Evolutionary conservation across 2,113 vertebrate species (phyloP).

Genomic region (Elephantulus edwardii): DNA sequence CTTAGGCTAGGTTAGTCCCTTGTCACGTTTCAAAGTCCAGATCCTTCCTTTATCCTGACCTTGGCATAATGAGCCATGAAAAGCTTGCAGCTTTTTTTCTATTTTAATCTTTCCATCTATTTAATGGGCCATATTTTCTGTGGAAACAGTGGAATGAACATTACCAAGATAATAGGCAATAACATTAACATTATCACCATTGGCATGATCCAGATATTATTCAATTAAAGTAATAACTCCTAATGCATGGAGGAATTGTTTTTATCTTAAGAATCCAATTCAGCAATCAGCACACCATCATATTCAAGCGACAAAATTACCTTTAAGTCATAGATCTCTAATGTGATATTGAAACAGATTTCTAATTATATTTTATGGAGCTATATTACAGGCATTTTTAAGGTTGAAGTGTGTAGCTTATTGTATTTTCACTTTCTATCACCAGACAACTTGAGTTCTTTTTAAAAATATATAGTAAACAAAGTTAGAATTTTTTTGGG

Average conservation of each 20-base stretch:
- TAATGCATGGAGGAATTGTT: conserved; percentile 72
- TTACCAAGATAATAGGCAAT: conserved; percentile 69
- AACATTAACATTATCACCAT: conserved; percentile 61
- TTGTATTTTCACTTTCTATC: conserved; percentile 57
- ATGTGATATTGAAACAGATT: conserved; percentile 59
- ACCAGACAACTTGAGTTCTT: conserved; percentile 40
- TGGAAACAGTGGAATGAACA: conserved; percentile 50
- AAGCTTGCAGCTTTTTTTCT: conserved; percentile 27
- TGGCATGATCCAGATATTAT: conserved; percentile 61
- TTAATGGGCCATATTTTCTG: conserved; percentile 67
- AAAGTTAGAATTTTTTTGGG: conserved; percentile 17
- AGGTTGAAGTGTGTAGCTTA: conserved; percentile 52
- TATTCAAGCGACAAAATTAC: conserved; percentile 72
- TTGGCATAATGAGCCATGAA: conserved; percentile 61
- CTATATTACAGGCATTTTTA: conserved; percentile 44
- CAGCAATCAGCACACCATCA: conserved; percentile 59
- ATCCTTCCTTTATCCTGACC: conserved; percentile 52
- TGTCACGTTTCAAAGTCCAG: conserved; percentile 51
- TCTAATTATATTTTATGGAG: conserved; percentile 68
- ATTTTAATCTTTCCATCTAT: conserved; percentile 67
- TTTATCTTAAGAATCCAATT: conserved; percentile 72
- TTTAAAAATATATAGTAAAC: conserved; percentile 52
- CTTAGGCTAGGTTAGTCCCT: conserved; percentile 1
- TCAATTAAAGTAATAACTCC: conserved; percentile 76
- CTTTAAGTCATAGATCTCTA: conserved; percentile 67